Conservation (phyloP, 64 coral and sea anemone genomes). For the Stichodactyla mertensii region DNA sequence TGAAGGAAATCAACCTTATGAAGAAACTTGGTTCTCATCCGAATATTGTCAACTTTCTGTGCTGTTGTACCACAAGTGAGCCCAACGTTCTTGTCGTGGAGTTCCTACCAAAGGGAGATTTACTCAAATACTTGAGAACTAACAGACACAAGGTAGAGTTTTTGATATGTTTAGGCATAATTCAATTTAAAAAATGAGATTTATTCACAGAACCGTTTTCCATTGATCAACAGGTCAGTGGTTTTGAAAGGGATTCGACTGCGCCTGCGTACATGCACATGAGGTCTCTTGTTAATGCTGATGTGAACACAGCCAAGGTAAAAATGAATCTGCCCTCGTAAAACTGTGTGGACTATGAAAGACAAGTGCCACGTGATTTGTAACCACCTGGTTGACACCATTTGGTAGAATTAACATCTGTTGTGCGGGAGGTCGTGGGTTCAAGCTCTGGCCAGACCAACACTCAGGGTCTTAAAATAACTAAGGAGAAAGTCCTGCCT, state of each 20-base stretch:
- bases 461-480: too few relatives aligned
- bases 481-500: too few relatives aligned
- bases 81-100: conserved; percentile 28
- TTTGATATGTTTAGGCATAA: too few relatives aligned
- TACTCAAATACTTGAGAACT: conserved; percentile 27
- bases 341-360: too few relatives aligned
- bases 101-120: conserved; percentile 25
- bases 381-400: too few relatives aligned
- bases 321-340: not conserved
- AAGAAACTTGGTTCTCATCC: conserved; percentile 23
- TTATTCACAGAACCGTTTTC: not conserved
- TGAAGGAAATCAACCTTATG: conserved; percentile 31
- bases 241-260: not conserved
- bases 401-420: too few relatives aligned
- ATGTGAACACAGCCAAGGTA: not conserved
- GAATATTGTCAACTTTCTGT: conserved; percentile 34
- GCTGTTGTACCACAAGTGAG: conserved; percentile 12
- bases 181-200: not conserved
- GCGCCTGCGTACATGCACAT: conserved; percentile 11
- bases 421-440: too few relatives aligned
- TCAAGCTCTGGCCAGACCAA: too few relatives aligned
- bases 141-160: conserved; percentile 11
- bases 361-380: too few relatives aligned
- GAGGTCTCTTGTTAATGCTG: not conserved
- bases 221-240: not conserved